Evolutionary conservation across 2,797 vertebrate genomes (phyloP).

Genomic region (Sarcoramphus papa): DNA sequence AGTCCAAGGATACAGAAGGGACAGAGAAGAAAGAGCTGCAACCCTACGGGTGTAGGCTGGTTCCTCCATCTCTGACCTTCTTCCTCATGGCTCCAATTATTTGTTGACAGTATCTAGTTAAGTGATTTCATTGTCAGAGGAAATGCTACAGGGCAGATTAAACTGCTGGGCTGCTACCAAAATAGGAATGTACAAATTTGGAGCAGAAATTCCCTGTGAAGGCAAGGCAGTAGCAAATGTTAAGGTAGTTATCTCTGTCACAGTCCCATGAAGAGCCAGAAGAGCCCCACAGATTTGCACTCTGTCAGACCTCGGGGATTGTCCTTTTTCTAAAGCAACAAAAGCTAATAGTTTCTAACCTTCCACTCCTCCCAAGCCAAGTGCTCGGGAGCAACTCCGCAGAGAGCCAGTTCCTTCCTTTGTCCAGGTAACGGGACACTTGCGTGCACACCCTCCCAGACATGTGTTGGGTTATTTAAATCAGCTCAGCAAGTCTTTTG

Average conservation of each 20-base stretch:
- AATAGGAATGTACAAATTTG: background rate
- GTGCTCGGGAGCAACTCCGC: background rate
- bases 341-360: background rate
- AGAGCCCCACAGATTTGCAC: background rate
- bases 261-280: background rate
- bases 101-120: background rate
- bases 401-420: background rate
- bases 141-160: background rate
- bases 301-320: background rate
- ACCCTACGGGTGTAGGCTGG: background rate
- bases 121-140: background rate
- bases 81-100: background rate
- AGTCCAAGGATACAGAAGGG: background rate
- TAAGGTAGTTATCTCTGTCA: background rate
- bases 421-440: background rate
- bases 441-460: background rate
- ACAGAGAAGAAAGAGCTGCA: background rate
- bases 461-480: conserved; percentile 6
- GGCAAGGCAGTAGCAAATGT: background rate
- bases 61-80: background rate
- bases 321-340: background rate
- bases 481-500: conserved; percentile 17
- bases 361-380: background rate
- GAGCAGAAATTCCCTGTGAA: background rate
- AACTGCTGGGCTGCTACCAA: background rate